Percentiles rank a stretch among this genome's conserved stretches.
Evolutionary conservation across 2,888 invertebrate genomes (phyloP).

Genomic region (Volucella zonaria): DNA sequence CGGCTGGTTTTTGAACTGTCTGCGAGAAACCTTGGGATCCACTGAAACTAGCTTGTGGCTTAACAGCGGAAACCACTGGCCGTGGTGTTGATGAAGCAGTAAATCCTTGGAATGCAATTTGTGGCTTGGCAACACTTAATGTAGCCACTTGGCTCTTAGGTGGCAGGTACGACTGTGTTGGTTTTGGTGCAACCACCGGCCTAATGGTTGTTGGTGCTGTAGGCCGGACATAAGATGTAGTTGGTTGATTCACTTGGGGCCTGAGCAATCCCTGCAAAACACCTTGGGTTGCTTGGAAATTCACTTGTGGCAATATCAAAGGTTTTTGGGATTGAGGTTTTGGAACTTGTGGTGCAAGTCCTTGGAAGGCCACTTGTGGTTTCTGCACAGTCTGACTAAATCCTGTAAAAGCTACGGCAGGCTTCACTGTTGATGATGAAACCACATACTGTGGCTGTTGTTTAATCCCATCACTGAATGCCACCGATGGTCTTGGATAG

Average conservation of each 20-base stretch:
- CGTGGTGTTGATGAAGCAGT: not conserved
- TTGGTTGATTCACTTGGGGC: not conserved
- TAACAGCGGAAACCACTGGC: not conserved
- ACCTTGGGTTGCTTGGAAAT: too few species aligned
- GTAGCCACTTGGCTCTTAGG: not conserved
- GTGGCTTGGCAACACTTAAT: not conserved
- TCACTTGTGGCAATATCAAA: too few species aligned
- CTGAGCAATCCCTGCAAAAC: too few species aligned
- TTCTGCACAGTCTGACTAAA: not conserved
- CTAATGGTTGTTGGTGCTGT: not conserved
- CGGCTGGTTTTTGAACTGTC: conserved; percentile 31
- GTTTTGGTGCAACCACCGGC: not conserved
- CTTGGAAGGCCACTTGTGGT: not conserved
- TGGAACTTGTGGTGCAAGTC: not conserved
- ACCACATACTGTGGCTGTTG: conserved; percentile 22
- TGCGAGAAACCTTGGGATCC: conserved; percentile 20
- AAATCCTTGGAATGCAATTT: not conserved
- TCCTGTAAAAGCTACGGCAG: conserved; percentile 20
- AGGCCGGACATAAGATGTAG: not conserved
- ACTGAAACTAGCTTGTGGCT: conserved; percentile 18
- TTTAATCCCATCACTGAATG: conserved; percentile 40
- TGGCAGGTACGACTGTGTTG: not conserved
- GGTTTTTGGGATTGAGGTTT: not conserved
- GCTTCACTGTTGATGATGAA: conserved; percentile 18
- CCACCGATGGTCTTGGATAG: conserved; percentile 35